These are phyloP conservation scores for Rattus norvegicus DNA, from an alignment of 2,113 vertebrate genomes.

Conservation along the genomic window GRCr8 NC_086035.1:18723501-18724000, in stretches of 20 bases:
- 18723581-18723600: constrained; percentile 75
- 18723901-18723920: neutral
- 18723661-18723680: neutral
- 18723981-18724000: constrained; percentile 30
- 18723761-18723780: neutral
- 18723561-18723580: constrained; percentile 76
- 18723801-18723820: neutral
- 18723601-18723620: constrained; percentile 72
- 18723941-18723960: constrained; percentile 53
- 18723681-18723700: neutral
- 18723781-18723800: neutral
- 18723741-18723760: neutral
- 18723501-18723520: constrained; percentile 78
- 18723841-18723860: accelerated
- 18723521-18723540: constrained; percentile 76
- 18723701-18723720: constrained; percentile 64
- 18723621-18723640: constrained; percentile 78
- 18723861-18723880: neutral
- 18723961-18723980: constrained; percentile 14
- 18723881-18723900: neutral
- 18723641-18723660: constrained; percentile 15
- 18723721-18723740: neutral
- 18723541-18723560: constrained; percentile 81
- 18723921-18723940: neutral
- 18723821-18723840: neutral